phyloP scores from a whole-genome alignment of 2,113 vertebrate genomes.

The Phaethornis superciliosus region DNA sequence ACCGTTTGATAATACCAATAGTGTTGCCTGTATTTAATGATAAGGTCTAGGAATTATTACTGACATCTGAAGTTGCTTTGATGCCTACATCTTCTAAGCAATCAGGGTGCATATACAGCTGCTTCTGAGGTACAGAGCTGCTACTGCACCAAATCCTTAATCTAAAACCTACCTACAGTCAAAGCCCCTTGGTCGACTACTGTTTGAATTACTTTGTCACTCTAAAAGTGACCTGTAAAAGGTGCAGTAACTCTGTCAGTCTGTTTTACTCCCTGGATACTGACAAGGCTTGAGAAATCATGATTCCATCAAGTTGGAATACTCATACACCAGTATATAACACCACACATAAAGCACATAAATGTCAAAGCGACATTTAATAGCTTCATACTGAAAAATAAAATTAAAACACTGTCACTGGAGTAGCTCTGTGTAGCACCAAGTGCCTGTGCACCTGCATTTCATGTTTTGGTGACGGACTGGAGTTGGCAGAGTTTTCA shows the following conservation, averaged over 20 bases:
- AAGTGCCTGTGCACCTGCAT: background rate
- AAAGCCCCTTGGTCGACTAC: too few relatives aligned
- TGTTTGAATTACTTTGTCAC: too few relatives aligned
- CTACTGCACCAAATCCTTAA: too few relatives aligned
- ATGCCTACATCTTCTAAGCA: background rate
- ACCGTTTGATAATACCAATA: background rate
- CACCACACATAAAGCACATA: background rate
- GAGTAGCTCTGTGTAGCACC: background rate
- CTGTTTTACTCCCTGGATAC: too few relatives aligned
- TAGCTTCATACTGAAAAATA: background rate
- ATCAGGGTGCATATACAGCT: too few relatives aligned
- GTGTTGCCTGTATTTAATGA: background rate
- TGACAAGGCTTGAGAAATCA: too few relatives aligned
- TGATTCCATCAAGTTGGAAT: background rate
- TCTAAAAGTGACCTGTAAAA: too few relatives aligned
- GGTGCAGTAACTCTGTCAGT: too few relatives aligned
- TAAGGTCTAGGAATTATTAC: background rate
- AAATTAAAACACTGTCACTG: background rate
- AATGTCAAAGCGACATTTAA: background rate
- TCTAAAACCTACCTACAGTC: too few relatives aligned
- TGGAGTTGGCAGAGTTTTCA: background rate
- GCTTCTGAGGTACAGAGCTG: too few relatives aligned
- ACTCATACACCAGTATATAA: background rate
- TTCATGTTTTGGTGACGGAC: background rate
- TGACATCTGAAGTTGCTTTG: background rate